Percentiles rank a stretch among this genome's conserved stretches.
phyloP scores from a whole-genome alignment of 2,888 invertebrate genomes.

The Drosophila pegasa region DNA sequence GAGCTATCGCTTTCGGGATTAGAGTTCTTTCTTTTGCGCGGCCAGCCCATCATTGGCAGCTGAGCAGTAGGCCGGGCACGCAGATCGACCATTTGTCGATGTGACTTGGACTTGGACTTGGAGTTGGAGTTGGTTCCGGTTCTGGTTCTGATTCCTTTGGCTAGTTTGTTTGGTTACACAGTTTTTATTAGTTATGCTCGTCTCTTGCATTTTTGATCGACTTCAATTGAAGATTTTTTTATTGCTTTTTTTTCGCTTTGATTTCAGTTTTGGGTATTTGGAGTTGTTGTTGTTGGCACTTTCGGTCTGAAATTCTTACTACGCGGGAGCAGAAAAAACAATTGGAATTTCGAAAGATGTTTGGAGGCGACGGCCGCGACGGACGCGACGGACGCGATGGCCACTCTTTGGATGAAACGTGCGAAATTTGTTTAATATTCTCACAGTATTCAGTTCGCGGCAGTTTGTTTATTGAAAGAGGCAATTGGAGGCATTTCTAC shows the following conservation, averaged over 20 bases:
- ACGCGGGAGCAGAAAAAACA: neutral
- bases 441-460: constrained; percentile 39
- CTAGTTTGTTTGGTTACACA: constrained; percentile 32
- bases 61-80: constrained; percentile 25
- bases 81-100: constrained; percentile 35
- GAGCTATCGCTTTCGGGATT: constrained; percentile 38
- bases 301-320: constrained; percentile 7
- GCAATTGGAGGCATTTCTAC: constrained; percentile 52
- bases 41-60: constrained; percentile 76
- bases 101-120: neutral
- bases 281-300: constrained; percentile 12
- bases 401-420: constrained; percentile 25
- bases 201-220: constrained; percentile 57
- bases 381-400: constrained; percentile 14
- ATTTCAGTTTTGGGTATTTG: neutral
- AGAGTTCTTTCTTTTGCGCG: constrained; percentile 81
- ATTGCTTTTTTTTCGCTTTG: constrained; percentile 1
- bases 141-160: constrained; percentile 9
- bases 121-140: neutral
- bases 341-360: constrained; percentile 5
- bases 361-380: constrained; percentile 19
- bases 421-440: constrained; percentile 60
- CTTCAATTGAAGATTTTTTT: constrained; percentile 13
- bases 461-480: constrained; percentile 59
- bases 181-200: constrained; percentile 43